A percentile compares a stretch with the other conserved stretches of the same genome.
Evolutionary conservation across 2,888 invertebrate genomes (phyloP).

Genomic region (Pecten maximus): DNA sequence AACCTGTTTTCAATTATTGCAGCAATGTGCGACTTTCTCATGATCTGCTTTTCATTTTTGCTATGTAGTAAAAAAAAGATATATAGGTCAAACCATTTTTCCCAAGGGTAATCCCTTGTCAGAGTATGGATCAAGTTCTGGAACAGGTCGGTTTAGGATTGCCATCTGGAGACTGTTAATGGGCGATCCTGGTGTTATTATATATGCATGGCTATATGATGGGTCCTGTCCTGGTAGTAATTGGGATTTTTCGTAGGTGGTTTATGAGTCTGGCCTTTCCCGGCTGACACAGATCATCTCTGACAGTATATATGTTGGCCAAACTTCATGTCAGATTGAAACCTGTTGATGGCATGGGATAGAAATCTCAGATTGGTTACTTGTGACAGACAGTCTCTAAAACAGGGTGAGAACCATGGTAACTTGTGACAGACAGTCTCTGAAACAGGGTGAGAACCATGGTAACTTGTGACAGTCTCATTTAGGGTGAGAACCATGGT

Average conservation of each 20-base stretch:
- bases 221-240: neutral
- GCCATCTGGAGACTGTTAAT: conserved; percentile 22
- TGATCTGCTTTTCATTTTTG: conserved; percentile 25
- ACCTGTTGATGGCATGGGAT: too few relatives aligned
- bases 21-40: conserved; percentile 30
- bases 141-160: neutral
- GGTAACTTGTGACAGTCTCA: too few relatives aligned
- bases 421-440: too few relatives aligned
- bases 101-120: conserved; percentile 17
- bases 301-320: neutral
- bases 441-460: too few relatives aligned
- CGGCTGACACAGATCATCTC: neutral
- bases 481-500: too few relatives aligned
- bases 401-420: too few relatives aligned
- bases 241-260: neutral
- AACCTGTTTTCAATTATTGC: conserved; percentile 15
- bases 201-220: neutral
- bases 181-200: neutral
- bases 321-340: neutral
- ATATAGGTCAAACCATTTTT: neutral
- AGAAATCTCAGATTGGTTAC: too few relatives aligned
- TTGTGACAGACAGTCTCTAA: too few relatives aligned
- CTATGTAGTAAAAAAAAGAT: neutral
- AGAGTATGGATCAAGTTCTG: neutral
- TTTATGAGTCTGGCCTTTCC: conserved; percentile 16